These are phyloP conservation scores for Protophormia terraenovae DNA, from an alignment of 2,888 invertebrate species.

Conservation along the genomic window DNA sequence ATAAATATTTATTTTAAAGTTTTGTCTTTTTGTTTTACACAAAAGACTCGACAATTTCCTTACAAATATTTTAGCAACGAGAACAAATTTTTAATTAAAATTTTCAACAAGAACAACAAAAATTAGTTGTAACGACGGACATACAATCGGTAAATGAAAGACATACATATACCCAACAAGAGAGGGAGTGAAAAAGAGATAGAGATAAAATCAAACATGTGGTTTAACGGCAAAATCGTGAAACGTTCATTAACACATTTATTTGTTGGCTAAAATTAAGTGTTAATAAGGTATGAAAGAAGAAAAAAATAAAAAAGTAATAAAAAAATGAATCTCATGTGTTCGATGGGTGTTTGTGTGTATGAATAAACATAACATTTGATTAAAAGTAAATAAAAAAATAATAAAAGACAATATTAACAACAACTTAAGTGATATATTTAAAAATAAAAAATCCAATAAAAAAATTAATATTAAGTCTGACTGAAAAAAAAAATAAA, in stretches of 20 bases:
- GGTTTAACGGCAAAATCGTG: slow-evolving; percentile 36
- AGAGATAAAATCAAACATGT: slow-evolving; percentile 30
- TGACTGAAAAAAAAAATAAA: background rate
- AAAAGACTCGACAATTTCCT: background rate
- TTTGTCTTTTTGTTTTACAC: background rate
- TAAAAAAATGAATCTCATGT: too few species aligned
- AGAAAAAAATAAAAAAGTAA: background rate
- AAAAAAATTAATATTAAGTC: background rate
- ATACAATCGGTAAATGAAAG: background rate
- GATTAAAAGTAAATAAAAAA: slow-evolving; percentile 9
- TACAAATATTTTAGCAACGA: background rate
- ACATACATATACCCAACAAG: too few species aligned
- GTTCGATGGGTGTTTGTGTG: too few species aligned
- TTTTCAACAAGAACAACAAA: background rate
- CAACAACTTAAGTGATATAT: background rate
- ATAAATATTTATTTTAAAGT: too few species aligned
- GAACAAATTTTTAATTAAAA: slow-evolving; percentile 26
- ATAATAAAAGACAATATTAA: background rate
- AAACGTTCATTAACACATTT: slow-evolving; percentile 34
- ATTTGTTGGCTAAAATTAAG: slow-evolving; percentile 23
- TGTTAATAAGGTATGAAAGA: slow-evolving; percentile 37
- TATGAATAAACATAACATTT: background rate
- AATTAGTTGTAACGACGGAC: background rate
- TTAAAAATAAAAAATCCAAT: background rate
- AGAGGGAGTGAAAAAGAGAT: background rate